Percentiles rank a stretch among this genome's conserved stretches.
These are phyloP conservation scores for Pagrus major DNA, from an alignment of 2,113 vertebrate species.

Conservation along the genomic window DNA sequence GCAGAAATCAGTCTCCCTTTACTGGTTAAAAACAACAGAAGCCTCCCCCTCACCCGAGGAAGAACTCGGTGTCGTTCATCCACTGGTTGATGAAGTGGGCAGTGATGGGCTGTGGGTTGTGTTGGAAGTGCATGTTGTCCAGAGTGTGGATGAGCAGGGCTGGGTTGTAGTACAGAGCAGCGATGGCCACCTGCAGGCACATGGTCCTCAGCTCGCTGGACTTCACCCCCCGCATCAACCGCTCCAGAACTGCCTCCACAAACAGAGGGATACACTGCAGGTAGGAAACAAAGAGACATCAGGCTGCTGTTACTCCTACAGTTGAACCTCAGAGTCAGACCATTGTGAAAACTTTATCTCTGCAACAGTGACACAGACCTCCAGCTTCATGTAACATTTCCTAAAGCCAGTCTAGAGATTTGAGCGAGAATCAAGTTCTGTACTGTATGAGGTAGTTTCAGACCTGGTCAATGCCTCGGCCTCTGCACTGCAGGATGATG, in stretches of 20 bases:
- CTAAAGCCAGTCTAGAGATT: not conserved
- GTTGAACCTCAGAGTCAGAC: not conserved
- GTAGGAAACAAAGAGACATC: not conserved
- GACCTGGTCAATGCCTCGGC: constrained; percentile 97
- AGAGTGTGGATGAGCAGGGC: constrained; percentile 92
- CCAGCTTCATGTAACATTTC: not conserved
- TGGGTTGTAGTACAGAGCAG: constrained; percentile 95
- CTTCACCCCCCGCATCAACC: constrained; percentile 94
- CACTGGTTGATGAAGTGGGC: constrained; percentile 98
- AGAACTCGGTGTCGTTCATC: constrained; percentile 98
- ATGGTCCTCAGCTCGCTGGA: constrained; percentile 95
- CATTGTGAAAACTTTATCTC: not conserved
- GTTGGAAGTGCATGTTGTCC: constrained; percentile 93
- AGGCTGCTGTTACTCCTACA: not conserved
- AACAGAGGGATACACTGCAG: constrained; percentile 94
- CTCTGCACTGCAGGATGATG: constrained; percentile 95
- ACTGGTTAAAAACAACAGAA: not conserved
- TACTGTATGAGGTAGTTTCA: constrained; percentile 17
- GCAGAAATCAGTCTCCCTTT: not conserved
- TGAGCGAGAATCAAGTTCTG: not conserved
- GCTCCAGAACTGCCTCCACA: constrained; percentile 94
- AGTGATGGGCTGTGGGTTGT: constrained; percentile 93
- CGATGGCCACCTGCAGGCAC: constrained; percentile 97
- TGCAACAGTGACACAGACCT: not conserved
- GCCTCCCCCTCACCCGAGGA: constrained; percentile 87